Evolutionary conservation across 2,888 invertebrate genomes (phyloP).

Genomic region (Cosmorhoe ocellata): DNA sequence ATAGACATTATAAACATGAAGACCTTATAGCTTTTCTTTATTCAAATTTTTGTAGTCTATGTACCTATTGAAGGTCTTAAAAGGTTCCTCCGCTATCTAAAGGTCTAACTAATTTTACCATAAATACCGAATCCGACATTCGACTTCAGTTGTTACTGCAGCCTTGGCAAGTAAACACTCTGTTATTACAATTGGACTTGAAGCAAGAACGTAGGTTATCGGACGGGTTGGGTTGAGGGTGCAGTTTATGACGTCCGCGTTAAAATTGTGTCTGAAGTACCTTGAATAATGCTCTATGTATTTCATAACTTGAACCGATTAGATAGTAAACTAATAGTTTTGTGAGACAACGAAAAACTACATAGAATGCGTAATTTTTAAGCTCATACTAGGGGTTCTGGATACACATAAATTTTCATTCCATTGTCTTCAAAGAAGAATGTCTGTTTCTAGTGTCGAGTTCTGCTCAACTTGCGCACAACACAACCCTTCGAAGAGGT

Average conservation of each 20-base stretch:
- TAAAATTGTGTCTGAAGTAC: slow-evolving; percentile 5
- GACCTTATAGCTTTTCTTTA: too few species aligned
- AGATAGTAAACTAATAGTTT: too few species aligned
- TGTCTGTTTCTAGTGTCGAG: slow-evolving; percentile 87
- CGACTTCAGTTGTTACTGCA: slow-evolving; percentile 28
- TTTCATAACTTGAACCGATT: too few species aligned
- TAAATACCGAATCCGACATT: slow-evolving; percentile 12
- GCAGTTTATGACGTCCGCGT: slow-evolving; percentile 15
- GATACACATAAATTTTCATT: background rate
- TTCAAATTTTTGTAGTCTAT: background rate
- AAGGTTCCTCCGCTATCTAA: slow-evolving; percentile 1
- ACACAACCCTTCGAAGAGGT: slow-evolving; percentile 97
- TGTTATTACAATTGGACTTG: slow-evolving; percentile 44
- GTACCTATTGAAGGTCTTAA: background rate
- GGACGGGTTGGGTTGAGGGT: slow-evolving; percentile 20
- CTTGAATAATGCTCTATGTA: too few species aligned
- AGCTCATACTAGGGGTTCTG: too few species aligned
- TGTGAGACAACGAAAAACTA: too few species aligned
- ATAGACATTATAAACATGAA: too few species aligned
- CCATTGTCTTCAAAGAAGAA: background rate
- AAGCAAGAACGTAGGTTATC: slow-evolving; percentile 34
- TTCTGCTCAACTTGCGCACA: slow-evolving; percentile 94
- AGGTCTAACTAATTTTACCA: background rate
- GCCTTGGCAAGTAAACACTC: slow-evolving; percentile 60
- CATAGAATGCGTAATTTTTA: too few species aligned